Evolutionary conservation across 2,888 invertebrate genomes (phyloP).

Genomic region (Sminthurinus aureus): DNA sequence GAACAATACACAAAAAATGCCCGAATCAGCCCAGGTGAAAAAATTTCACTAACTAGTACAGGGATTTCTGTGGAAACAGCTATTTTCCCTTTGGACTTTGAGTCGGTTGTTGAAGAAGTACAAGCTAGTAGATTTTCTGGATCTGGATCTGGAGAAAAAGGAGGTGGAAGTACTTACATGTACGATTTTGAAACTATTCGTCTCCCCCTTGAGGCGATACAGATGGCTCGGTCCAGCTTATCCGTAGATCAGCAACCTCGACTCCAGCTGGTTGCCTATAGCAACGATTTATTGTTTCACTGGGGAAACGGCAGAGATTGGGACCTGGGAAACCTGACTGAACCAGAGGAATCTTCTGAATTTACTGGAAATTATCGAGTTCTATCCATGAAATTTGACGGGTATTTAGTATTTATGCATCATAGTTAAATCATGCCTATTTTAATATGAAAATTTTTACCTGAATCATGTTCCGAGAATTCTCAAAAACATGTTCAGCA

Average conservation of each 20-base stretch:
- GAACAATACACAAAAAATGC: conserved; percentile 39
- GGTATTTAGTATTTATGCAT: neutral
- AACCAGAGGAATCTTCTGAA: neutral
- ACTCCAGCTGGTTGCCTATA: conserved; percentile 50
- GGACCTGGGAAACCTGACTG: neutral
- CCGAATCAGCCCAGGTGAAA: conserved; percentile 44
- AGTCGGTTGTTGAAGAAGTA: no score
- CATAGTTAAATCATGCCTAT: no score
- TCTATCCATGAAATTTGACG: conserved; percentile 42
- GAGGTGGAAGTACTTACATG: neutral
- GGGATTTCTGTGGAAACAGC: conserved; percentile 47
- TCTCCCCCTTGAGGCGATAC: conserved; percentile 46
- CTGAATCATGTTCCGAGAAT: no score
- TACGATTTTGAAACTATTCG: conserved; percentile 35
- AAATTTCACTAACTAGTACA: conserved; percentile 22
- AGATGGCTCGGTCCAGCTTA: conserved; percentile 31
- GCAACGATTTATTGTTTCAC: conserved; percentile 46
- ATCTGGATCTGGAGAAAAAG: neutral
- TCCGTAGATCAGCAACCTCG: conserved; percentile 26
- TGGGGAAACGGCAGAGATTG: conserved; percentile 38
- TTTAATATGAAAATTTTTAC: no score
- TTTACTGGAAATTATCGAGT: conserved; percentile 45
- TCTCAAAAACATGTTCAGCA: no score
- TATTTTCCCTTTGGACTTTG: conserved; percentile 37
- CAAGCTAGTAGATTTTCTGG: neutral